Evolutionary conservation across 1,140 invertebrate species (phyloP).

Genomic region (Tachypleus tridentatus): DNA sequence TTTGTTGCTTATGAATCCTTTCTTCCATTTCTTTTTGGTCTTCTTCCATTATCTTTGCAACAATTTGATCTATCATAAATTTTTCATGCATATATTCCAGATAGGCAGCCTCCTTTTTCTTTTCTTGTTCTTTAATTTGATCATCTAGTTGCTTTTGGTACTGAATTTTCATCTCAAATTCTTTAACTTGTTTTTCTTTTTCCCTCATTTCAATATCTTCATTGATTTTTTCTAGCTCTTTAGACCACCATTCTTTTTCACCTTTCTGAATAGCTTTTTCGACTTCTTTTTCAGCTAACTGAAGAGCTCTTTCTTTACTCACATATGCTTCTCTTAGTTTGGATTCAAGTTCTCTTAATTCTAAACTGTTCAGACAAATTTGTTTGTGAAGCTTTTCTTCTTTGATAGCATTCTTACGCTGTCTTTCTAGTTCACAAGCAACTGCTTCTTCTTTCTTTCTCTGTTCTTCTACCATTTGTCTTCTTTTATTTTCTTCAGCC

Average conservation of each 20-base stretch:
- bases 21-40: not conserved
- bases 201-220: not conserved
- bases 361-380: not conserved
- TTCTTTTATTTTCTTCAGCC: too few species aligned
- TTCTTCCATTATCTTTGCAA: not conserved
- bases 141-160: constrained; percentile 4
- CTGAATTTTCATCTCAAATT: not conserved
- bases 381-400: not conserved
- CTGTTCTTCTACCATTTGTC: too few species aligned
- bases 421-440: too few species aligned
- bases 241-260: too few species aligned
- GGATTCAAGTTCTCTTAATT: not conserved
- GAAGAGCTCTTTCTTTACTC: not conserved
- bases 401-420: too few species aligned
- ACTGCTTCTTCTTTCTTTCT: too few species aligned
- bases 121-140: not conserved
- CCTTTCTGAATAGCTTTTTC: not conserved
- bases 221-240: not conserved
- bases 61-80: not conserved
- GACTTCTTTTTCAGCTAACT: not conserved
- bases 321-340: not conserved
- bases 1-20: not conserved
- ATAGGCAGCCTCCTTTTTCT: not conserved
- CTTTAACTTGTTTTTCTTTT: not conserved
- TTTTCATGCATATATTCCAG: not conserved